Percentiles rank a stretch among this genome's conserved stretches.
Evolutionary conservation across 2,888 invertebrate genomes (phyloP).

Genomic region (Aromia moschata): DNA sequence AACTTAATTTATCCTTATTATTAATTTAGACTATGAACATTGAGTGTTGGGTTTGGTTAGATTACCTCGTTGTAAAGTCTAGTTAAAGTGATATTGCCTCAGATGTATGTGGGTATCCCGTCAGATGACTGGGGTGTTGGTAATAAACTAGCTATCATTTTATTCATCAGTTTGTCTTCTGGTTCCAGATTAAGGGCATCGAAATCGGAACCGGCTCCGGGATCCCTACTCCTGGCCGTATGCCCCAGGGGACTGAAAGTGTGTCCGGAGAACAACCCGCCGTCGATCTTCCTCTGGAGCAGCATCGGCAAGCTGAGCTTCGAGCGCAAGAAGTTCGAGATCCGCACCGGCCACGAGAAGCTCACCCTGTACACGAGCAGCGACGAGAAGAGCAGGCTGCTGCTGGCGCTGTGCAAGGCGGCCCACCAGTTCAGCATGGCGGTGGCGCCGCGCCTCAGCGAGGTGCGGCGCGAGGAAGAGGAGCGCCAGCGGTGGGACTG

Average conservation of each 20-base stretch:
- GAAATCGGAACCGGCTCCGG: constrained; percentile 77
- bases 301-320: constrained; percentile 95
- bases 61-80: no score
- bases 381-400: constrained; percentile 93
- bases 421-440: constrained; percentile 97
- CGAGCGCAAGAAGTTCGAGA: constrained; percentile 97
- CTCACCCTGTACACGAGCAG: constrained; percentile 90
- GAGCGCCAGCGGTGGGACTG: constrained; percentile 68
- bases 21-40: no score
- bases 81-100: no score
- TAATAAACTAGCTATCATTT: no score
- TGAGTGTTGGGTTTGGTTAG: no score
- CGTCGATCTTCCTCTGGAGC: constrained; percentile 89
- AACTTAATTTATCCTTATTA: no score
- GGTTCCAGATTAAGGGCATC: constrained; percentile 74
- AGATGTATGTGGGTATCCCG: no score
- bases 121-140: no score
- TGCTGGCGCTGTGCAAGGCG: constrained; percentile 68
- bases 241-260: constrained; percentile 93
- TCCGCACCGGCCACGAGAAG: constrained; percentile 88
- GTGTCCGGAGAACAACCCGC: constrained; percentile 77
- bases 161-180: neutral
- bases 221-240: constrained; percentile 88
- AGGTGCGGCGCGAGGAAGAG: constrained; percentile 84
- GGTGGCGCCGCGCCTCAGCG: constrained; percentile 84